phyloP scores from a whole-genome alignment of 2,888 invertebrate species.

The Lycia hirtaria region DNA sequence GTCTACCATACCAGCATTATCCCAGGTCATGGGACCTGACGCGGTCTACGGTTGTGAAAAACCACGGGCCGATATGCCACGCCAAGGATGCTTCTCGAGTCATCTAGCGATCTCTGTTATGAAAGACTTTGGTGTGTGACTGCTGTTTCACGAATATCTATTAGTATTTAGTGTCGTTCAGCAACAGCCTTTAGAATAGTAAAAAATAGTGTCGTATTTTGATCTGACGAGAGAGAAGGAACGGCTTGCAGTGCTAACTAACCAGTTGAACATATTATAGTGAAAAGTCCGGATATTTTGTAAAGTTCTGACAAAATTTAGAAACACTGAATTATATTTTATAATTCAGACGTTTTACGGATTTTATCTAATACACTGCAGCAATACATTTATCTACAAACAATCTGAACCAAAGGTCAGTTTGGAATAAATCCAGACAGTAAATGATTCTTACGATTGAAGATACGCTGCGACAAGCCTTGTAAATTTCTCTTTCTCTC shows the following conservation, averaged over 20 bases:
- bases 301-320: too few relatives aligned
- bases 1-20: conserved; percentile 65
- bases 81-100: conserved; percentile 54
- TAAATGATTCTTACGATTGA: neutral
- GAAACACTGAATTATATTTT: too few relatives aligned
- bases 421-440: too few relatives aligned
- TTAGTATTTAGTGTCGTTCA: conserved; percentile 34
- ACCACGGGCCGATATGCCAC: conserved; percentile 62
- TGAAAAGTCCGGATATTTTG: neutral
- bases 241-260: neutral
- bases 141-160: conserved; percentile 37
- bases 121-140: conserved; percentile 59
- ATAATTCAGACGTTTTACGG: too few relatives aligned
- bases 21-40: conserved; percentile 52
- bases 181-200: conserved; percentile 38
- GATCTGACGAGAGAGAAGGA: neutral
- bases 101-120: conserved; percentile 54
- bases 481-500: neutral
- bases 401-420: too few relatives aligned
- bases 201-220: conserved; percentile 10
- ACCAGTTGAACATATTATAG: neutral
- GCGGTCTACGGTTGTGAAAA: conserved; percentile 72
- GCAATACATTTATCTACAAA: too few relatives aligned
- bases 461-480: neutral
- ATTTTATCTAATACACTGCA: too few relatives aligned